Evolutionary conservation across 2,113 vertebrate genomes (phyloP).

Genomic region (Echinops telfairi): DNA sequence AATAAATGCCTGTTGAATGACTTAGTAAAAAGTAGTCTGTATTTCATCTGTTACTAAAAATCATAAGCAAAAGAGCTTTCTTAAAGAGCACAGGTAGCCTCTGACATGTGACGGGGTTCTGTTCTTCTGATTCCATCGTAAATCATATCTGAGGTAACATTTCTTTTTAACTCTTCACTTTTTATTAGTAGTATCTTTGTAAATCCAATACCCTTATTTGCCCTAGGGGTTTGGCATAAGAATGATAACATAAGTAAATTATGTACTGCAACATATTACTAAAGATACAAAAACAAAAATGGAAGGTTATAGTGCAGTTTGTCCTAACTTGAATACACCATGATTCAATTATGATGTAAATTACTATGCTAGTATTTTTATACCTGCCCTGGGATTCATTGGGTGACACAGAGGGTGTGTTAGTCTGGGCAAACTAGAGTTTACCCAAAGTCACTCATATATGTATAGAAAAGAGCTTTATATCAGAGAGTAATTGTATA

Average conservation of each 20-base stretch:
- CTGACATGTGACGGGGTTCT: not conserved
- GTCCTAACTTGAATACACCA: not conserved
- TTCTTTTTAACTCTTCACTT: not conserved
- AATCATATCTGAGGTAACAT: not conserved
- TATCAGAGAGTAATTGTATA: no score
- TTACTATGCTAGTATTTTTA: not conserved
- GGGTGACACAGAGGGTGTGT: not conserved
- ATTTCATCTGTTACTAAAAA: not conserved
- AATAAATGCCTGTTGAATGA: conserved; percentile 11
- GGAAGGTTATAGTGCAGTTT: not conserved
- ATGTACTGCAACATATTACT: not conserved
- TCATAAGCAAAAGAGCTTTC: conserved; percentile 15
- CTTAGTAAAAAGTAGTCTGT: not conserved
- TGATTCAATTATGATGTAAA: not conserved
- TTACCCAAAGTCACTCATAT: no score
- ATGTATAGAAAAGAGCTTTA: no score
- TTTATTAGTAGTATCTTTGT: not conserved
- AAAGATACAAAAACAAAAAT: not conserved
- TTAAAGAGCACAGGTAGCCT: not conserved
- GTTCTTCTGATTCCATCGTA: not conserved
- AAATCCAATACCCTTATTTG: not conserved
- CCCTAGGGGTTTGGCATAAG: not conserved
- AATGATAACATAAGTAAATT: not conserved
- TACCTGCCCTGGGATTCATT: not conserved
- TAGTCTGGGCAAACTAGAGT: no score